Conservation (phyloP, 2,888 invertebrate genomes). For the Nemotelus nigrinus region DNA sequence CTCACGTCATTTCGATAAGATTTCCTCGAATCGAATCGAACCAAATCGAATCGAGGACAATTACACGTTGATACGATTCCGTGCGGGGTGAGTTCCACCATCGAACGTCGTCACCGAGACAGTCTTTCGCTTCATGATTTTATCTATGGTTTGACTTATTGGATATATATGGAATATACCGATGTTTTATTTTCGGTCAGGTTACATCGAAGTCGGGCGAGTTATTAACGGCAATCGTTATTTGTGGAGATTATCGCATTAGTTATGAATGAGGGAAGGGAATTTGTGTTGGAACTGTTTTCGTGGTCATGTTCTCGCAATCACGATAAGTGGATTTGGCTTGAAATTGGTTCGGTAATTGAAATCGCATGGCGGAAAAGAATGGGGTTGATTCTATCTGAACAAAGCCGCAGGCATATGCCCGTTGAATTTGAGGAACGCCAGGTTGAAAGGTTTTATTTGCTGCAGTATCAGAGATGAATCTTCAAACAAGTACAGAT, state of each 20-base stretch:
- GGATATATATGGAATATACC: slow-evolving; percentile 1
- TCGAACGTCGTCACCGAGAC: neutral
- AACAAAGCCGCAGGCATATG: too few species aligned
- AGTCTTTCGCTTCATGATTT: slow-evolving; percentile 8
- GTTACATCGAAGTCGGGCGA: neutral
- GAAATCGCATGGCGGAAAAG: too few species aligned
- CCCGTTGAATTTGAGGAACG: too few species aligned
- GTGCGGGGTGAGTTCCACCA: too few species aligned
- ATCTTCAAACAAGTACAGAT: too few species aligned
- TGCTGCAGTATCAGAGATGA: too few species aligned
- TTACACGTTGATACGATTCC: too few species aligned
- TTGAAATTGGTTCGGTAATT: too few species aligned
- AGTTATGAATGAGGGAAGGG: slow-evolving; percentile 1
- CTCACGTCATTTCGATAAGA: neutral
- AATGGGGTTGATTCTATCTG: too few species aligned
- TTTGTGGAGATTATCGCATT: slow-evolving; percentile 6
- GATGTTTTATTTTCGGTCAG: slow-evolving; percentile 1
- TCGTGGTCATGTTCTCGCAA: neutral
- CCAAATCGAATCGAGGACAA: too few species aligned
- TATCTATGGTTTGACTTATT: slow-evolving; percentile 1
- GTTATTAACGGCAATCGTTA: neutral
- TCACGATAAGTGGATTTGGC: too few species aligned
- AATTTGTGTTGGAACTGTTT: neutral
- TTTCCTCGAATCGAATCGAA: neutral
- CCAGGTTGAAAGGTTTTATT: too few species aligned